Evolutionary conservation across 2,797 vertebrate genomes (phyloP).

Genomic region (Brachyalestes nurse): DNA sequence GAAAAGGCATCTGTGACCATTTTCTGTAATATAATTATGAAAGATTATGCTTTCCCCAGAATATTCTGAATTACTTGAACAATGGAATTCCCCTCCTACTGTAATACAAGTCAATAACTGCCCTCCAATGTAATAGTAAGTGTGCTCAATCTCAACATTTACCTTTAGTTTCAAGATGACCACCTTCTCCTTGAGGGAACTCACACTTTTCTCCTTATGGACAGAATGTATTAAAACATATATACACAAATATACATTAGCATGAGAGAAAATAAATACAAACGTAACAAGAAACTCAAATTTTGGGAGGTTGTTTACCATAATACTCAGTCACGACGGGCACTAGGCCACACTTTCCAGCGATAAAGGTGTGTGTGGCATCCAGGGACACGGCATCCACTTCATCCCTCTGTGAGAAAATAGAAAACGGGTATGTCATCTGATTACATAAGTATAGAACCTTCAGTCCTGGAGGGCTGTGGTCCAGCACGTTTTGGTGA

Average conservation of each 20-base stretch:
- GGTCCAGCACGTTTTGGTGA: too few relatives aligned
- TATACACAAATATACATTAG: neutral
- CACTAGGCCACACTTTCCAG: constrained; percentile 86
- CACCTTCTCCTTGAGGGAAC: constrained; percentile 61
- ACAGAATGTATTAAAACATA: constrained; percentile 20
- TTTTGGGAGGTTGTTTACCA: constrained; percentile 69
- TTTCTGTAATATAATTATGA: too few relatives aligned
- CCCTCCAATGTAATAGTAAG: neutral
- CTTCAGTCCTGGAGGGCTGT: too few relatives aligned
- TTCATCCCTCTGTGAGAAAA: constrained; percentile 80
- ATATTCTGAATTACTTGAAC: too few relatives aligned
- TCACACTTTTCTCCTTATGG: constrained; percentile 71
- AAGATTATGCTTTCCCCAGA: too few relatives aligned
- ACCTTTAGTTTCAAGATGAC: constrained; percentile 74
- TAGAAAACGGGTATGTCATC: neutral
- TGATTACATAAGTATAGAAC: too few relatives aligned
- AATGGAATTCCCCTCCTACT: too few relatives aligned
- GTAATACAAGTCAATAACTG: neutral
- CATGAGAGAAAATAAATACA: neutral
- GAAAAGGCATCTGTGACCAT: too few relatives aligned
- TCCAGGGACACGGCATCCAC: constrained; percentile 90
- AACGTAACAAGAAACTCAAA: neutral
- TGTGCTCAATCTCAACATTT: constrained; percentile 30
- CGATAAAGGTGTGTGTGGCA: constrained; percentile 87
- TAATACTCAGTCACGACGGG: constrained; percentile 90